phyloP scores from a whole-genome alignment of 1,140 invertebrate species.

The Lithobius niger region DNA sequence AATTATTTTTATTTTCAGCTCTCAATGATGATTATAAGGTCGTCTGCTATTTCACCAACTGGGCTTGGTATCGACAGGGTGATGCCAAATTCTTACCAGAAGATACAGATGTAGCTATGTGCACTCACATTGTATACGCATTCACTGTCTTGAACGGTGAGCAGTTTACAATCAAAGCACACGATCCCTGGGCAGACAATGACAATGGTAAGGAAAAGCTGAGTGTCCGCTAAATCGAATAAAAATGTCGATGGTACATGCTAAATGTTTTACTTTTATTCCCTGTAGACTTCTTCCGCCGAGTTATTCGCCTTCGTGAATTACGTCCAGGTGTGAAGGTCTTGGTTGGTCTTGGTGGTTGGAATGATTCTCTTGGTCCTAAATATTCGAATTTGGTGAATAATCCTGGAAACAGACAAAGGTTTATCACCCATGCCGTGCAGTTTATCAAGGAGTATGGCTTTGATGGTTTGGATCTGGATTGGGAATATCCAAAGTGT shows the following conservation, averaged over 20 bases:
- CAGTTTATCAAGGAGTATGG: conserved; percentile 53
- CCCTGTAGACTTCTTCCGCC: conserved; percentile 51
- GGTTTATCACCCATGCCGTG: conserved; percentile 51
- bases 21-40: conserved; percentile 37
- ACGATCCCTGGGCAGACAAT: conserved; percentile 71
- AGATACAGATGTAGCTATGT: conserved; percentile 59
- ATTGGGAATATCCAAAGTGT: conserved; percentile 85
- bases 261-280: conserved; percentile 13
- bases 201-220: conserved; percentile 53
- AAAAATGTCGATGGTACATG: not conserved
- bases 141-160: conserved; percentile 73
- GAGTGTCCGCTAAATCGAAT: not conserved
- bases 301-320: conserved; percentile 55
- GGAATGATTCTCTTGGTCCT: conserved; percentile 70
- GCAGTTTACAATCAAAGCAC: conserved; percentile 53
- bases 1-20: conserved; percentile 4
- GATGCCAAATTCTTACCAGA: conserved; percentile 74
- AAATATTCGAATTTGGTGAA: conserved; percentile 66
- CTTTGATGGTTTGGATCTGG: conserved; percentile 68
- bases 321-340: conserved; percentile 56
- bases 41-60: conserved; percentile 76
- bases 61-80: conserved; percentile 68
- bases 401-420: conserved; percentile 42
- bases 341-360: conserved; percentile 69
- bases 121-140: conserved; percentile 77